These are phyloP conservation scores for Paratilapia polleni DNA, from an alignment of 2,113 vertebrate species.

Conservation along the genomic window DNA sequence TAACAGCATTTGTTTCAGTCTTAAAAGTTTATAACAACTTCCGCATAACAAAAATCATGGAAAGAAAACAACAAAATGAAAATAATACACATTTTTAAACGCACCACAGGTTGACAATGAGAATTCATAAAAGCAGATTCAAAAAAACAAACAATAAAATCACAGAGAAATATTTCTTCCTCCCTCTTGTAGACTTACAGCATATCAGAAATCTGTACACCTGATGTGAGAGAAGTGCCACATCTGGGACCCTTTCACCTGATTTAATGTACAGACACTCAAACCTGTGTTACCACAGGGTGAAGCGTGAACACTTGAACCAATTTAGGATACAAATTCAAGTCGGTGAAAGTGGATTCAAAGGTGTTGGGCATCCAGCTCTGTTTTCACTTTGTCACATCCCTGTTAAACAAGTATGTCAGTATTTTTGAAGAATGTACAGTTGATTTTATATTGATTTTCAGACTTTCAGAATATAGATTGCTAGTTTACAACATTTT, in stretches of 20 bases:
- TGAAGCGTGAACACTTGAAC: constrained; percentile 17
- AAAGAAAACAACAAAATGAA: constrained; percentile 56
- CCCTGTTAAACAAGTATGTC: no score
- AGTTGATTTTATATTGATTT: no score
- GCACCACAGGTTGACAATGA: constrained; percentile 69
- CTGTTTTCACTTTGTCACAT: no score
- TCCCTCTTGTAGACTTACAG: constrained; percentile 47
- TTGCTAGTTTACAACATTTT: no score
- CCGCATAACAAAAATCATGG: constrained; percentile 82
- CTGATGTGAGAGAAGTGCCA: not conserved
- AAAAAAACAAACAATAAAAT: constrained; percentile 36
- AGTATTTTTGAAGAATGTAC: no score
- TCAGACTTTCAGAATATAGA: no score
- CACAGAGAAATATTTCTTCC: constrained; percentile 54
- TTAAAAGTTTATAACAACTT: constrained; percentile 81
- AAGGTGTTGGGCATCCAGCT: constrained; percentile 3
- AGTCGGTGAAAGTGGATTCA: constrained; percentile 32
- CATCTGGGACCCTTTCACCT: not conserved
- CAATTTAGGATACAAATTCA: constrained; percentile 29
- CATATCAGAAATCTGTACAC: constrained; percentile 18
- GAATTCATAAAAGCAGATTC: constrained; percentile 68
- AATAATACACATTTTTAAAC: constrained; percentile 60
- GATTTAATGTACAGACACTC: constrained; percentile 14
- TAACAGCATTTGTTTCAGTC: constrained; percentile 83
- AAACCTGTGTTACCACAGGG: not conserved